Evolutionary conservation across 2,888 invertebrate genomes (phyloP).

Genomic region (Eustalomyia histrio): DNA sequence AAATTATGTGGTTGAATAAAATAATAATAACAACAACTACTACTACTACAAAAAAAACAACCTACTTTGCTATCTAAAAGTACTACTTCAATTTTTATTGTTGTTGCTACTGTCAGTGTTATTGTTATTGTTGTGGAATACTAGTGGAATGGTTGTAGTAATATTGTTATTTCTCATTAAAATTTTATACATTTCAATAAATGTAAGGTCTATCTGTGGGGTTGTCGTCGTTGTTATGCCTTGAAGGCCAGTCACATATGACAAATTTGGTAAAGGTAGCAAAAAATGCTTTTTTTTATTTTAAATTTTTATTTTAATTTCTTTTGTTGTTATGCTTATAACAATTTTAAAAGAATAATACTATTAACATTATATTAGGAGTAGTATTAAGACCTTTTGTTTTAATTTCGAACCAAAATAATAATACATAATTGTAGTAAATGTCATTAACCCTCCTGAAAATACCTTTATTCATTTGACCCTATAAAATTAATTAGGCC

Average conservation of each 20-base stretch:
- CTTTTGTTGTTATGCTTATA: neutral
- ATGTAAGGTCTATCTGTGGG: conserved; percentile 22
- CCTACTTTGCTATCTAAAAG: conserved; percentile 9
- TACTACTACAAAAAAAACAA: neutral
- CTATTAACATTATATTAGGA: conserved; percentile 10
- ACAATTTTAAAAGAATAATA: conserved; percentile 21
- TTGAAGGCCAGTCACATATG: conserved; percentile 50
- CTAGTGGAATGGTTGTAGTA: neutral
- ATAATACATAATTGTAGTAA: conserved; percentile 28
- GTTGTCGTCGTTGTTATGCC: conserved; percentile 16
- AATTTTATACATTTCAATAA: conserved; percentile 33
- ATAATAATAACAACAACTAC: neutral
- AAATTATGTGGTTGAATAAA: conserved; percentile 2
- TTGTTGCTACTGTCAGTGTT: neutral
- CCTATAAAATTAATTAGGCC: conserved; percentile 37
- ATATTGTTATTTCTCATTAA: conserved; percentile 19
- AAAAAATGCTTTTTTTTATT: conserved; percentile 24
- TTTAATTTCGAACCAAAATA: neutral
- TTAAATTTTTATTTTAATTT: conserved; percentile 17
- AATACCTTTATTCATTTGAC: neutral
- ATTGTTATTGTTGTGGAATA: neutral
- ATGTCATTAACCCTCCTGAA: conserved; percentile 42
- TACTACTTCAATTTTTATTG: conserved; percentile 4
- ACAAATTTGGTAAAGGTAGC: conserved; percentile 46
- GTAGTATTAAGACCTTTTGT: conserved; percentile 12